phyloP scores from a whole-genome alignment of 2,113 vertebrate species.

The Dissostichus mawsoni region DNA sequence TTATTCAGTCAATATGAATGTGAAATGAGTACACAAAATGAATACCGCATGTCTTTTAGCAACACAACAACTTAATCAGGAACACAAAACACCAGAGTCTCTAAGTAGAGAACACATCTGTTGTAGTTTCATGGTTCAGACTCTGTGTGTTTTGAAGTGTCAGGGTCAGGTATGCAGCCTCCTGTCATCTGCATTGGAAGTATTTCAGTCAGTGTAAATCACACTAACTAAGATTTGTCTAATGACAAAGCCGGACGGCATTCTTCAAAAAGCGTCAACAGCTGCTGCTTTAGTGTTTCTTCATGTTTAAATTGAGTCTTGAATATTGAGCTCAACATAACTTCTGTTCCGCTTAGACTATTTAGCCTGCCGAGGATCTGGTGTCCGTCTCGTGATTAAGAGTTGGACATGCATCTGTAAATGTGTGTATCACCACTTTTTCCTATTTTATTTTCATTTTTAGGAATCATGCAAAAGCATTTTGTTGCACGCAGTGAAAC shows the following conservation, averaged over 20 bases:
- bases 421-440: slow-evolving; percentile 37
- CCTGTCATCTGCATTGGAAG: slow-evolving; percentile 35
- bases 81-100: slow-evolving; percentile 7
- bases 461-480: slow-evolving; percentile 35
- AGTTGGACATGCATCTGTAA: slow-evolving; percentile 50
- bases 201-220: slow-evolving; percentile 45
- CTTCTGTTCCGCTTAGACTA: slow-evolving; percentile 44
- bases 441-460: slow-evolving; percentile 42
- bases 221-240: slow-evolving; percentile 37
- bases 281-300: slow-evolving; percentile 25
- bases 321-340: slow-evolving; percentile 18
- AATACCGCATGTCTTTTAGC: slow-evolving; percentile 15
- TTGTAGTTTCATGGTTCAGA: slow-evolving; percentile 42
- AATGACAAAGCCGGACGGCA: slow-evolving; percentile 30
- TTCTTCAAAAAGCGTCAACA: slow-evolving; percentile 32
- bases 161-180: slow-evolving; percentile 53
- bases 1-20: slow-evolving; percentile 21
- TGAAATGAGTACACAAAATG: slow-evolving; percentile 26
- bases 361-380: slow-evolving; percentile 42
- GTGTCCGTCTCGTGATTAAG: slow-evolving; percentile 37
- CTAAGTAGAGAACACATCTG: slow-evolving; percentile 38
- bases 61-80: slow-evolving; percentile 7
- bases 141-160: slow-evolving; percentile 41
- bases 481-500: slow-evolving; percentile 49
- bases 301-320: slow-evolving; percentile 21